Base-by-base conservation (phyloP, 2,113 vertebrate genomes). In the Percina caprodes region DNA sequence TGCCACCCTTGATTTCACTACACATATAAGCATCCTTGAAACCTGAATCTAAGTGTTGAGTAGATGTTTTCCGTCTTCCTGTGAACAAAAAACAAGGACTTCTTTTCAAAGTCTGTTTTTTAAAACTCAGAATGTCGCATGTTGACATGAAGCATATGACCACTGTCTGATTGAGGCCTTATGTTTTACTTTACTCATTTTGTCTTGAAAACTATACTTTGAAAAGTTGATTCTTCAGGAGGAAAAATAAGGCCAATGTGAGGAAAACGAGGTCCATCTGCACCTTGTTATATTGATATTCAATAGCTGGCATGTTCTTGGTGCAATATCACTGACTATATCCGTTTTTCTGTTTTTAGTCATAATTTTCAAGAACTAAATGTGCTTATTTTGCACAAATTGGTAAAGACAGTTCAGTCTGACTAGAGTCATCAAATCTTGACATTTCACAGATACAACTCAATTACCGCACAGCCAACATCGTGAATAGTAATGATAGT, bases 361-460 rank as follows among this genome's bases (percentile, higher is more conserved):
- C 52, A 51, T 58, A 15, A 21, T 30, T 69, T 69, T n/a, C 6
- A 54, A 48, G 46, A 69, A 74, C 39, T 78, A 11, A 30, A 33
- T 62, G 3, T 68, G 65, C 6, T 62, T 66, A 52, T 71, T 75
- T 55, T 69, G 69, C 19, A 59, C 3, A 19, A 77, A 23, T 67
- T 71, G 16, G 12, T 8, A 23, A 16, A 42, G 30, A 59, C 26
- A 21, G 26, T 49, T 69, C 10, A 18, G 9, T 65, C 33, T 13
- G 33, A 23, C 24, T 39, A 16, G 39, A 61, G 33, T 21, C 42
- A 39, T 70, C 2, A 9, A 6, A 19, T 63, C 0, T 60, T 26
- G 7, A 1, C 5, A 2, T 62, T 52, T 26, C 45, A 52, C 0
- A 1, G 23, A 45, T 18, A 12, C 10, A 68, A 30, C 15, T 26